Conservation (phyloP, 1,140 invertebrate species). For the Caenorhabditis brenneri region DNA sequence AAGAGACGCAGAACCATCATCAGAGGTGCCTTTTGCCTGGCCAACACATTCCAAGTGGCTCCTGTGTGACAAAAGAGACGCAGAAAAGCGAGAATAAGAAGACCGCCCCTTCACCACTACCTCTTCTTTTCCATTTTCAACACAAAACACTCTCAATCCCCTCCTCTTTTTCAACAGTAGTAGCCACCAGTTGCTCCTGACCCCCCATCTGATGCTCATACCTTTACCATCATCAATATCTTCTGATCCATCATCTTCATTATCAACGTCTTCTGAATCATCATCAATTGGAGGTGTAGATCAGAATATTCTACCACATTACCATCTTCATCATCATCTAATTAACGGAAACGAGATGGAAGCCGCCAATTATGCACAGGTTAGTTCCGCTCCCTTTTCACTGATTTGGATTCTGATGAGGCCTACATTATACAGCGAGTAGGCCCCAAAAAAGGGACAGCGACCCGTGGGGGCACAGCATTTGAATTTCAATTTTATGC, state of each 20-base stretch:
- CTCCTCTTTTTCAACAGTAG: constrained; percentile 10
- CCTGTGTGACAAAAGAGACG: constrained; percentile 22
- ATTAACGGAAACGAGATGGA: constrained; percentile 22
- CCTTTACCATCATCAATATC: constrained; percentile 16
- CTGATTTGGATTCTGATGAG: constrained; percentile 41
- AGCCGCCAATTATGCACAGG: constrained; percentile 31
- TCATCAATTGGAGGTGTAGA: background rate
- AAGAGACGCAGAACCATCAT: constrained; percentile 18
- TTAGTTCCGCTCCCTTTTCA: background rate
- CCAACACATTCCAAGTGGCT: constrained; percentile 41
- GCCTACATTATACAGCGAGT: constrained; percentile 35
- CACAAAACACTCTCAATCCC: background rate
- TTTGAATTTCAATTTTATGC: constrained; percentile 44
- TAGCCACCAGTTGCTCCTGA: too few relatives aligned
- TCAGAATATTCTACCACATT: constrained; percentile 27
- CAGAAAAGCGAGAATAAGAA: background rate
- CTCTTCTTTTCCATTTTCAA: background rate
- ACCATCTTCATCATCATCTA: constrained; percentile 27
- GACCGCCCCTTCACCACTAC: background rate
- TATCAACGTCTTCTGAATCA: background rate
- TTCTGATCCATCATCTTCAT: background rate
- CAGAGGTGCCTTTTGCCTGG: background rate
- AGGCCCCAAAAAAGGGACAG: constrained; percentile 17
- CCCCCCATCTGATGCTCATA: constrained; percentile 27
- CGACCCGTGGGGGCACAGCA: constrained; percentile 7